phyloP scores from a whole-genome alignment of 2,113 vertebrate species.

The Orycteropus afer region DNA sequence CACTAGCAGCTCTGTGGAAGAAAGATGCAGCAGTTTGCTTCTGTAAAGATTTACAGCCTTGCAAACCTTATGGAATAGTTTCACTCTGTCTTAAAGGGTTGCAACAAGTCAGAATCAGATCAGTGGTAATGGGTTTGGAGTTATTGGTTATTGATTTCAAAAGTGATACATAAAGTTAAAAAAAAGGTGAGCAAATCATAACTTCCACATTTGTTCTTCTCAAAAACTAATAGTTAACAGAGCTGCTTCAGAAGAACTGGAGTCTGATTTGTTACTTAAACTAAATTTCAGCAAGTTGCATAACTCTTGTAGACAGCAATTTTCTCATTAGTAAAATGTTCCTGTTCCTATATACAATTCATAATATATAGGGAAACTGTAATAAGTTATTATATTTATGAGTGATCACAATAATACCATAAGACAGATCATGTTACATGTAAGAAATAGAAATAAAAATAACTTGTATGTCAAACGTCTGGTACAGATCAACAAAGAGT shows the following conservation, averaged over 20 bases:
- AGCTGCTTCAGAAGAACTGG: neutral
- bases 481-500: neutral
- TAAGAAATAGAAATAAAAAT: neutral
- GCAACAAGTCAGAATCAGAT: no score
- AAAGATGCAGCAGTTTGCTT: no score
- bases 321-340: neutral
- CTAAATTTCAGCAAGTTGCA: neutral
- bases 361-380: neutral
- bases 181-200: neutral
- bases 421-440: neutral
- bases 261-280: neutral
- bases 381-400: neutral
- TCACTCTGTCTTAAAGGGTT: no score
- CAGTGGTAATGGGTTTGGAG: no score
- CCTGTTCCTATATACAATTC: neutral
- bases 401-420: neutral
- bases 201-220: neutral
- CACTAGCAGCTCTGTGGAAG: no score
- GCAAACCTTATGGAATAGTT: no score
- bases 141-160: no score
- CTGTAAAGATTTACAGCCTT: no score
- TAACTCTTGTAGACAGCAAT: neutral
- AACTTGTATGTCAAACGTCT: neutral
- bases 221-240: neutral
- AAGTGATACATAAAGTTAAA: neutral